A percentile compares a stretch with the other conserved stretches of the same genome.
Evolutionary conservation across 2,888 invertebrate genomes (phyloP).

Genomic region (Pteria penguin): DNA sequence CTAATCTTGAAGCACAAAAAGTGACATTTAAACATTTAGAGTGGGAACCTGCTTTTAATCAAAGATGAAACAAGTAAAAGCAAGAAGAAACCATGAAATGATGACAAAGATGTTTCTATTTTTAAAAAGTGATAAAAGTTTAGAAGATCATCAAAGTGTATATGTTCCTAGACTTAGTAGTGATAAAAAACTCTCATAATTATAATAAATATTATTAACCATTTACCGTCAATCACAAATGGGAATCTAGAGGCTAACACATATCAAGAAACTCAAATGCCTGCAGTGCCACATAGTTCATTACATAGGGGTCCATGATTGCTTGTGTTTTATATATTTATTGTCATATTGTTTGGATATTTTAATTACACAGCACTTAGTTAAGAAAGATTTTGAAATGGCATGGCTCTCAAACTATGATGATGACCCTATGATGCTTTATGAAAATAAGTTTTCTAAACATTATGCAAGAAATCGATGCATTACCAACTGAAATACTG

Average conservation of each 20-base stretch:
- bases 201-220: too few species aligned
- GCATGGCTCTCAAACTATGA: conserved; percentile 10
- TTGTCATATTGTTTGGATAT: too few species aligned
- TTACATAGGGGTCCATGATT: too few species aligned
- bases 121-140: not conserved
- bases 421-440: conserved; percentile 13
- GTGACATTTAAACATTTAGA: conserved; percentile 5
- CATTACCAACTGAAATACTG: conserved; percentile 16
- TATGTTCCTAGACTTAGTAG: too few species aligned
- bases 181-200: too few species aligned
- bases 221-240: too few species aligned
- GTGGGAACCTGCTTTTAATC: not conserved
- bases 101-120: not conserved
- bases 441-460: conserved; percentile 7
- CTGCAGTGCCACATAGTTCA: too few species aligned
- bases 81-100: not conserved
- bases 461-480: conserved; percentile 22
- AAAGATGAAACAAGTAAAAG: not conserved
- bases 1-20: conserved; percentile 11
- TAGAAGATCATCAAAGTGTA: not conserved
- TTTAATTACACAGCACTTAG: conserved; percentile 5
- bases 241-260: too few species aligned
- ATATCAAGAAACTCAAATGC: too few species aligned
- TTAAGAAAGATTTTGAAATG: conserved; percentile 7
- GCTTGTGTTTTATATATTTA: too few species aligned